Percentiles rank a stretch among this genome's conserved stretches.
Evolutionary conservation across 1,140 invertebrate species (phyloP).

Genomic region (Dolichoris vasculosae): DNA sequence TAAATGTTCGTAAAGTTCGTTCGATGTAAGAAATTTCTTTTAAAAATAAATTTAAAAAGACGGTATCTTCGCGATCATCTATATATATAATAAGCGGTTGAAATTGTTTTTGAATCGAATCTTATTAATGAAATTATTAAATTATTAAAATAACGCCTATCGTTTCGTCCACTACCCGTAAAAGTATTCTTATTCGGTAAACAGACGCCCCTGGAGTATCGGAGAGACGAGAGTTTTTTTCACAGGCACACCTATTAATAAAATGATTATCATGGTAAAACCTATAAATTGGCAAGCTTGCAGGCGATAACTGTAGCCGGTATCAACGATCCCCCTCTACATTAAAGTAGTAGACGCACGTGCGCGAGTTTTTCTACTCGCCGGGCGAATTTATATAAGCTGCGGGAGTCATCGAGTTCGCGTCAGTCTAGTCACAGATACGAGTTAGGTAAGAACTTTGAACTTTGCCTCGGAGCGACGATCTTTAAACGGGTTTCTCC

Average conservation of each 20-base stretch:
- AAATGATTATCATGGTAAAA: neutral
- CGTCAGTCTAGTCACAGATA: conserved; percentile 58
- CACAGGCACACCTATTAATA: neutral
- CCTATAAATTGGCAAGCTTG: neutral
- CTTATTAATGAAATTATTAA: too few species aligned
- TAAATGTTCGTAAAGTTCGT: too few species aligned
- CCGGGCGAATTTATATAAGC: conserved; percentile 58
- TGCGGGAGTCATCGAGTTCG: conserved; percentile 54
- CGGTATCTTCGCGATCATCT: too few species aligned
- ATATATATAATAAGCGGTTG: neutral
- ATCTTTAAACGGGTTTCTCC: neutral
- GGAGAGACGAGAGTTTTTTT: neutral
- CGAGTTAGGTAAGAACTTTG: conserved; percentile 60
- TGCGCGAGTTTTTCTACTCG: conserved; percentile 26
- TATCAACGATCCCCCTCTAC: neutral
- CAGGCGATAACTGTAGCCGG: neutral
- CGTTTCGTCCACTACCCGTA: neutral
- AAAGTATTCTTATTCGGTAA: neutral
- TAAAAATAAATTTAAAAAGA: too few species aligned
- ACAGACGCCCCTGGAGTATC: neutral
- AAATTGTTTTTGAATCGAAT: neutral
- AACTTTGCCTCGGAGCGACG: conserved; percentile 8
- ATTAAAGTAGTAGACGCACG: neutral
- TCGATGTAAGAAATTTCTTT: too few species aligned
- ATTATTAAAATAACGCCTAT: too few species aligned